Percentiles rank a stretch among this genome's conserved stretches.
phyloP scores from a whole-genome alignment of 1,140 invertebrate species.

The Drosophila lowei region DNA sequence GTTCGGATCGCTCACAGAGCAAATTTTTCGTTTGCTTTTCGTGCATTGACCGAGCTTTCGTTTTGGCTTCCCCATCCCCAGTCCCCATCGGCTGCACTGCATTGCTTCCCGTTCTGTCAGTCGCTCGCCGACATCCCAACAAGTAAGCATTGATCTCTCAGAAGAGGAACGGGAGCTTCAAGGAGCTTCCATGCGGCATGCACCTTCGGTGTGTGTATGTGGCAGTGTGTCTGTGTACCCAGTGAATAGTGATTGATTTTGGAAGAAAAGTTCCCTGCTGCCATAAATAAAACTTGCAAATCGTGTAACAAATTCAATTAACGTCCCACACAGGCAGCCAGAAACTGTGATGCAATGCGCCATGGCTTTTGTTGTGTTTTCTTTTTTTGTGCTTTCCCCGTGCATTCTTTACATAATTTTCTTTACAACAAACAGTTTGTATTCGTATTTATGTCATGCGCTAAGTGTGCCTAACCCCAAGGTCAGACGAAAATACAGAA shows the following conservation, averaged over 20 bases:
- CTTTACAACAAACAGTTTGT: neutral
- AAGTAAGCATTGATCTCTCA: slow-evolving; percentile 28
- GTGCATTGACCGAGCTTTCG: slow-evolving; percentile 45
- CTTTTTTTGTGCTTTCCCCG: slow-evolving; percentile 15
- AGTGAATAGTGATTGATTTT: slow-evolving; percentile 8
- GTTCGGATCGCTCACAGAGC: slow-evolving; percentile 38
- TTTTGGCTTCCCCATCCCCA: slow-evolving; percentile 3
- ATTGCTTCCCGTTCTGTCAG: slow-evolving; percentile 48
- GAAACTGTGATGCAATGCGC: slow-evolving; percentile 53
- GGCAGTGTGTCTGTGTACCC: slow-evolving; percentile 17
- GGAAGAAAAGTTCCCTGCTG: neutral
- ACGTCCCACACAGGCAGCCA: neutral
- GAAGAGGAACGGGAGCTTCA: neutral
- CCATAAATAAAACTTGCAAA: slow-evolving; percentile 4
- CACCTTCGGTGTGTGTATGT: neutral
- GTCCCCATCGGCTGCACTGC: neutral
- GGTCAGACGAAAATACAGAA: slow-evolving; percentile 44
- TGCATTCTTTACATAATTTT: slow-evolving; percentile 70
- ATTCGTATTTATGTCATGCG: slow-evolving; percentile 63
- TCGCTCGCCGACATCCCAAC: slow-evolving; percentile 47
- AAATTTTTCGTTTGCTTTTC: slow-evolving; percentile 13
- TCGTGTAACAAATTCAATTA: slow-evolving; percentile 8
- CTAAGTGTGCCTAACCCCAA: slow-evolving; percentile 46
- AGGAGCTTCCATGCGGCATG: neutral
- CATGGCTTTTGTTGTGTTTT: slow-evolving; percentile 36